phyloP scores from a whole-genome alignment of 2,113 vertebrate genomes.

The Orthochromis indermauri region DNA sequence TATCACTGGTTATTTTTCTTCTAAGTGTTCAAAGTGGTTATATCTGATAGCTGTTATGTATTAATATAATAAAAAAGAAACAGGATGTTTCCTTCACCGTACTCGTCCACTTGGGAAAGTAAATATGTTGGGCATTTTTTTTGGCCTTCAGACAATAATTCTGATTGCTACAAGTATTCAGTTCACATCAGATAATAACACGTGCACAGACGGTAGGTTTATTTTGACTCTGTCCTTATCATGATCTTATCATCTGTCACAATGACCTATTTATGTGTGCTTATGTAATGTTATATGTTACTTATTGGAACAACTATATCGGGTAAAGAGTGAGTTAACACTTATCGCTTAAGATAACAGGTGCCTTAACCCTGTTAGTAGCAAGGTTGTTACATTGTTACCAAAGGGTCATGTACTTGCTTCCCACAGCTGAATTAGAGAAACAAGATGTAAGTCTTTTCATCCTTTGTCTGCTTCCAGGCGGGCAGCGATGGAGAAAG shows the following conservation, averaged over 20 bases:
- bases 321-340: not conserved
- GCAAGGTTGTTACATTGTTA: not conserved
- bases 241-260: not conserved
- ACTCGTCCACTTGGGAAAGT: not conserved
- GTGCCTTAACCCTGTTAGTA: not conserved
- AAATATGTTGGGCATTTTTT: not conserved
- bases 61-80: accelerated
- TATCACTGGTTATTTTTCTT: not conserved
- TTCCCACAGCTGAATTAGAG: not conserved
- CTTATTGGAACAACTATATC: not conserved
- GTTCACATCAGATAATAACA: not conserved
- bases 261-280: not conserved
- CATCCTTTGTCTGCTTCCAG: conserved; percentile 52
- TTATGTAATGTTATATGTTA: not conserved
- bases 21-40: not conserved
- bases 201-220: not conserved
- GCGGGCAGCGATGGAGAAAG: conserved; percentile 94
- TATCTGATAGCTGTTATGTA: accelerated
- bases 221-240: not conserved
- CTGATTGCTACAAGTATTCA: not conserved
- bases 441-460: not conserved
- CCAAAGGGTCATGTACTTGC: not conserved
- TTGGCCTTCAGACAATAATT: not conserved
- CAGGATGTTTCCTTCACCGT: accelerated
- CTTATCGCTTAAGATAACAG: not conserved